Evolutionary conservation across 2,113 vertebrate genomes (phyloP).

Genomic region (Brachyistius frenatus): DNA sequence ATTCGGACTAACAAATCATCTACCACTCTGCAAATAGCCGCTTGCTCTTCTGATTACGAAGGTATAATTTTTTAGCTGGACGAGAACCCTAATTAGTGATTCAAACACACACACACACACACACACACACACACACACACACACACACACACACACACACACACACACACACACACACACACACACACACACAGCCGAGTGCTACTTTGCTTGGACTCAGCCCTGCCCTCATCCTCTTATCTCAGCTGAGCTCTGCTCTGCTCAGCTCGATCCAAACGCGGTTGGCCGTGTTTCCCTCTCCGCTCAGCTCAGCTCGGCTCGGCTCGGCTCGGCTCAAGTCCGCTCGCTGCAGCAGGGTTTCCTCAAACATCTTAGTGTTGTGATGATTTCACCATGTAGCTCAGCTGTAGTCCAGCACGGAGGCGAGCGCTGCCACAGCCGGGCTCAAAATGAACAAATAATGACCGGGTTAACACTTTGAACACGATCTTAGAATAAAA

Average conservation of each 20-base stretch:
- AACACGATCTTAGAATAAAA: not conserved
- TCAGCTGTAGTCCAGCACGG: not conserved
- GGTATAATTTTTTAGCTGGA: constrained; percentile 63
- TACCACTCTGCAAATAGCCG: constrained; percentile 47
- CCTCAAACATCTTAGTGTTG: constrained; percentile 7
- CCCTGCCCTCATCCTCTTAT: constrained; percentile 32
- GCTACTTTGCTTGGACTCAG: constrained; percentile 42
- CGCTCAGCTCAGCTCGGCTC: constrained; percentile 21
- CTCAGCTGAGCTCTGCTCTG: constrained; percentile 38
- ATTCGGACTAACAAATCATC: constrained; percentile 22
- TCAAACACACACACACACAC: constrained; percentile 51
- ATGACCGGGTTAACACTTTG: not conserved
- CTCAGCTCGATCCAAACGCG: constrained; percentile 33
- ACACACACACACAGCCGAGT: constrained; percentile 29
- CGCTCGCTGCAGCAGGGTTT: constrained; percentile 9
- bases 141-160: constrained; percentile 37
- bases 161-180: constrained; percentile 43
- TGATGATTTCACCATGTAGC: constrained; percentile 27
- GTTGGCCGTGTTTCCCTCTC: constrained; percentile 12
- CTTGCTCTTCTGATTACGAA: constrained; percentile 66
- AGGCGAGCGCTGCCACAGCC: not conserved
- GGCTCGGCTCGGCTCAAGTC: not conserved
- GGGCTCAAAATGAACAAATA: not conserved
- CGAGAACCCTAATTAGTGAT: constrained; percentile 69
- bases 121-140: constrained; percentile 43